Evolutionary conservation across 2,797 vertebrate genomes (phyloP).

Genomic region (Bryconaethiops microstoma): DNA sequence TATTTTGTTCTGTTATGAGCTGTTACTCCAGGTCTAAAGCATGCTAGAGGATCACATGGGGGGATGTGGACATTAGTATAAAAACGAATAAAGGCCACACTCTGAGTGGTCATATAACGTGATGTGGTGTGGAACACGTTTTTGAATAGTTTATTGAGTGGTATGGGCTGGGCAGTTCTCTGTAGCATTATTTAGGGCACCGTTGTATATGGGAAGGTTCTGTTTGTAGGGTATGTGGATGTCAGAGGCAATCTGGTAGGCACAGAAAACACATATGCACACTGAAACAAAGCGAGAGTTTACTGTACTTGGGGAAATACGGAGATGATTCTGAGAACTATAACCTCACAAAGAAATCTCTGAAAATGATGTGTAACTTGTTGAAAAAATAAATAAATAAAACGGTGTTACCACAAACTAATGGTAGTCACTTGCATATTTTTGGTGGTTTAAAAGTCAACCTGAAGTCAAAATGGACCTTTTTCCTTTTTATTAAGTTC

Average conservation of each 20-base stretch:
- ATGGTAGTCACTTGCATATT: background rate
- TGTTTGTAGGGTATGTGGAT: constrained; percentile 38
- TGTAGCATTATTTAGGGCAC: constrained; percentile 35
- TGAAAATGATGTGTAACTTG: constrained; percentile 55
- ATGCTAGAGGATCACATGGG: constrained; percentile 2
- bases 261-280: constrained; percentile 50
- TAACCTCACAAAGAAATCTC: constrained; percentile 51
- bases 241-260: constrained; percentile 42
- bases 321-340: constrained; percentile 52
- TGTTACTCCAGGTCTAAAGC: constrained; percentile 35
- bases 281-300: constrained; percentile 39
- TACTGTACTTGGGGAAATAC: constrained; percentile 42
- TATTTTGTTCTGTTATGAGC: constrained; percentile 38
- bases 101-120: background rate
- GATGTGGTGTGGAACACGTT: constrained; percentile 7
- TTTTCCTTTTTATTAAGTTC: too few relatives aligned
- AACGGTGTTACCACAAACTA: constrained; percentile 45
- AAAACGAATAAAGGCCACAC: background rate
- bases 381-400: constrained; percentile 53
- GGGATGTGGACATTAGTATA: too few relatives aligned
- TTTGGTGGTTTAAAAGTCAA: background rate
- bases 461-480: background rate
- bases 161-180: constrained; percentile 14
- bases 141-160: constrained; percentile 21
- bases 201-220: constrained; percentile 23